These are phyloP conservation scores for Cinclus cinclus DNA, from an alignment of 2,113 vertebrate species.

Conservation along the genomic window DNA sequence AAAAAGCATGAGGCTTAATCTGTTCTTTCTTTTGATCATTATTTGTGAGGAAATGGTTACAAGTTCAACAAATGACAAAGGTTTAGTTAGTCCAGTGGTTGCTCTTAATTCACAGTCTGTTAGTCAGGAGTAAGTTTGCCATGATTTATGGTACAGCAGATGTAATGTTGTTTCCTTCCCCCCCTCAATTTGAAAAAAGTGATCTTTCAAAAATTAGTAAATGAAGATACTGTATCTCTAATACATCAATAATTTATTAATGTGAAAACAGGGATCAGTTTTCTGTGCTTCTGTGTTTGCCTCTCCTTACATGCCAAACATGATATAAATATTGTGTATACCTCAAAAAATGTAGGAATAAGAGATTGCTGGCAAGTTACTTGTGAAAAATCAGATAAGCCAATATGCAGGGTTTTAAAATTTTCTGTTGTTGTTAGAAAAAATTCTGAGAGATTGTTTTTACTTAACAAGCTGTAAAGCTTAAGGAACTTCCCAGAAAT, in stretches of 20 bases:
- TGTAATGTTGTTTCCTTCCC: neutral
- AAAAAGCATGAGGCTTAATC: neutral
- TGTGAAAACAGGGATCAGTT: neutral
- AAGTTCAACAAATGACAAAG: neutral
- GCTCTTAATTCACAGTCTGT: neutral
- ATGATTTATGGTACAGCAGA: neutral
- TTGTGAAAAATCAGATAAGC: neutral
- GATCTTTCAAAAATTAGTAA: neutral
- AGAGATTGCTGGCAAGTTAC: neutral
- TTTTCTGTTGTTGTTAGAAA: neutral
- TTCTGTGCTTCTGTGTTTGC: neutral
- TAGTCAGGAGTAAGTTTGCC: neutral
- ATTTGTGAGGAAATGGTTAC: neutral
- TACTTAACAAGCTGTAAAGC: neutral
- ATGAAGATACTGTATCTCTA: neutral
- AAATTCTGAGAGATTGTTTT: neutral
- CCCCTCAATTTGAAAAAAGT: neutral
- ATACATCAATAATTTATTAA: neutral
- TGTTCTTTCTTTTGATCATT: neutral
- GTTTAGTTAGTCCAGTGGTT: neutral
- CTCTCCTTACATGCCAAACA: neutral
- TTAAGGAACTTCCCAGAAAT: neutral
- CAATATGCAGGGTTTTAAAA: neutral
- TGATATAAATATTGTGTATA: neutral
- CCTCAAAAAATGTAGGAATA: neutral